phyloP scores from a whole-genome alignment of 2,797 vertebrate species.

The Eulemur rubriventer region DNA sequence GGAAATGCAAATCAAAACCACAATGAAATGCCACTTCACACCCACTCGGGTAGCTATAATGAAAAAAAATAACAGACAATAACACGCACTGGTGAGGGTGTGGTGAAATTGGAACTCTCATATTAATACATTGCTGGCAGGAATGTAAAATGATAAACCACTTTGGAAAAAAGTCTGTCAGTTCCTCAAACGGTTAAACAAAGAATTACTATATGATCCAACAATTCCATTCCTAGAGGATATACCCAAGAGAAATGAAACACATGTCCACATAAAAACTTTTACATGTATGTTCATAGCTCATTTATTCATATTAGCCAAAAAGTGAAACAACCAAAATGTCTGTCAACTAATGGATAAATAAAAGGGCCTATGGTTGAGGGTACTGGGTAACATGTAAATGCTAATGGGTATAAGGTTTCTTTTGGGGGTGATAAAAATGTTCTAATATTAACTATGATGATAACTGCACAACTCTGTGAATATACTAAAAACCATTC shows the following conservation, averaged over 20 bases:
- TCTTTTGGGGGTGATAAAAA: not conserved
- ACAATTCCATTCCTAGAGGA: not conserved
- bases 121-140: not conserved
- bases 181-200: not conserved
- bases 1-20: not conserved
- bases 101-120: not conserved
- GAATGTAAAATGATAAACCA: not conserved
- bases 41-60: not conserved
- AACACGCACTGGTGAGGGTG: not conserved
- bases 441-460: not conserved
- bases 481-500: not conserved
- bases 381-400: not conserved
- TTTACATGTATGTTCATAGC: not conserved
- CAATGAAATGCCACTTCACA: not conserved
- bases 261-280: not conserved
- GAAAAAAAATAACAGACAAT: not conserved
- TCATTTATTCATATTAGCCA: not conserved
- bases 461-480: not conserved
- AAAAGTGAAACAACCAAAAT: constrained; percentile 2
- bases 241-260: not conserved
- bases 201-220: not conserved
- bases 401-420: not conserved
- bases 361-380: not conserved
- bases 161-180: not conserved
- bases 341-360: not conserved